These are phyloP conservation scores for Lagorchestes hirsutus DNA, from an alignment of 2,797 vertebrate genomes.

Conservation along the genomic window DNA sequence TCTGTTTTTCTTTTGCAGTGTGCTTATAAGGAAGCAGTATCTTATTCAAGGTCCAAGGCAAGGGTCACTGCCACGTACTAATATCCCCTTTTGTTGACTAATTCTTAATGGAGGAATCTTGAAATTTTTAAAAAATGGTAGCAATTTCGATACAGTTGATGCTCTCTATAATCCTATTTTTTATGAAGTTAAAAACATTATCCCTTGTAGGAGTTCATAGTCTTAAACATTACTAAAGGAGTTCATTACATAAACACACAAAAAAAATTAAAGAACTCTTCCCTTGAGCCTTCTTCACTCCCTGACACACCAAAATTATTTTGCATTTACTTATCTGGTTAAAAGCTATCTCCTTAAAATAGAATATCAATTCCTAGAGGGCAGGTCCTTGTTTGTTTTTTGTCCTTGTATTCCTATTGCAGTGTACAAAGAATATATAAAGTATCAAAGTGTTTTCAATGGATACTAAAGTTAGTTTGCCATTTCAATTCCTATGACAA, in stretches of 20 bases:
- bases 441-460: background rate
- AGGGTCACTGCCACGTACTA: background rate
- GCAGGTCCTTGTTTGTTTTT: background rate
- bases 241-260: background rate
- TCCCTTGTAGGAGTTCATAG: background rate
- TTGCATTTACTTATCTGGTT: background rate
- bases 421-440: background rate
- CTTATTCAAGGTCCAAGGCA: background rate
- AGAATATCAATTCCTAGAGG: background rate
- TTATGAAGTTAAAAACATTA: background rate
- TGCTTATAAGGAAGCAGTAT: background rate
- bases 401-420: background rate
- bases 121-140: background rate
- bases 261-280: background rate
- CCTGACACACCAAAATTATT: background rate
- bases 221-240: background rate
- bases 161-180: background rate
- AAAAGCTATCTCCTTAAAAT: background rate
- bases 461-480: background rate
- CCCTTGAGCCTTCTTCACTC: background rate
- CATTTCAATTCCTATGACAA: background rate
- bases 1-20: background rate
- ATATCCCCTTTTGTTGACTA: background rate
- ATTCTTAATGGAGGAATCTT: background rate
- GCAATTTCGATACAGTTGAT: background rate